Evolutionary conservation across 2,113 vertebrate species (phyloP).

Genomic region (Hoplias malabaricus): DNA sequence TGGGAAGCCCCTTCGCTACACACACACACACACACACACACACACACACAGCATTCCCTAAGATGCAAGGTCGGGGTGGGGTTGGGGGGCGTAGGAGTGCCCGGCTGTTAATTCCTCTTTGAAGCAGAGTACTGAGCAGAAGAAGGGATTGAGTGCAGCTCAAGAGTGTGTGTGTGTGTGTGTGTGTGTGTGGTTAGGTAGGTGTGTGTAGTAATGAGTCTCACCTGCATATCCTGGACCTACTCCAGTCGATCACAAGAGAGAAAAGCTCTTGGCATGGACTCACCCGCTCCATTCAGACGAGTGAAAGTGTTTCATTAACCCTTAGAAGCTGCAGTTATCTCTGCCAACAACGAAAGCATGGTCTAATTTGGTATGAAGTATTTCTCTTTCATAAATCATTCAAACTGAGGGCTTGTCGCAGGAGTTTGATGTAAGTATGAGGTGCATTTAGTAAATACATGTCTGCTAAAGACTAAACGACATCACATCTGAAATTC

Average conservation of each 20-base stretch:
- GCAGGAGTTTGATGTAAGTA: too few species aligned
- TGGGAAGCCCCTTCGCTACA: neutral
- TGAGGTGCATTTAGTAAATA: too few species aligned
- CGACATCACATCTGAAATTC: neutral
- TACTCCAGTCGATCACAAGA: conserved; percentile 46
- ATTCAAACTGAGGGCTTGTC: too few species aligned
- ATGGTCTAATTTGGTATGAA: too few species aligned
- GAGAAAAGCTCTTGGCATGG: conserved; percentile 38
- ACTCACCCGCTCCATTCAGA: neutral
- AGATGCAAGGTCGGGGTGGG: neutral
- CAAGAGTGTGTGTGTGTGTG: conserved; percentile 7
- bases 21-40: neutral
- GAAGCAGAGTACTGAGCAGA: neutral
- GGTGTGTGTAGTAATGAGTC: conserved; percentile 41
- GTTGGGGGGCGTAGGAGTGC: too few species aligned
- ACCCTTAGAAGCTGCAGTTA: neutral
- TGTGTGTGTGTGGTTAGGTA: conserved; percentile 6
- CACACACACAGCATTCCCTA: conserved; percentile 2
- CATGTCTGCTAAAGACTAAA: neutral
- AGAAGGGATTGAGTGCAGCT: conserved; percentile 36
- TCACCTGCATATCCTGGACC: conserved; percentile 43
- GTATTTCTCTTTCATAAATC: neutral
- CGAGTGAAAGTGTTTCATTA: neutral
- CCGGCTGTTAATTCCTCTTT: conserved; percentile 5
- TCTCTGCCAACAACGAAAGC: too few species aligned